These are phyloP conservation scores for Falcaria lacertinaria DNA, from an alignment of 2,888 invertebrate species.

Conservation along the genomic window DNA sequence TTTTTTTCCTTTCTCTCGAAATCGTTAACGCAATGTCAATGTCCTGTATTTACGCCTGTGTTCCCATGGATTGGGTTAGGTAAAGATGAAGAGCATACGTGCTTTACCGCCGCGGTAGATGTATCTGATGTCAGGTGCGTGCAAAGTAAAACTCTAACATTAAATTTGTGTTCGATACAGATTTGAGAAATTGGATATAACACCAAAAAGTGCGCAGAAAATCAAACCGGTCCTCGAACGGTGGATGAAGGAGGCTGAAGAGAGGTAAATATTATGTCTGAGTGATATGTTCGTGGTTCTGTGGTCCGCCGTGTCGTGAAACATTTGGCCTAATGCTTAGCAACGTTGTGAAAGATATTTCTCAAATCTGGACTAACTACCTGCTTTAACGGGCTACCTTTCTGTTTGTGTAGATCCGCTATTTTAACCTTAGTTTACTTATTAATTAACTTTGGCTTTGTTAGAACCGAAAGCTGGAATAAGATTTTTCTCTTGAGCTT, in stretches of 20 bases:
- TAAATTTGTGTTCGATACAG: constrained; percentile 83
- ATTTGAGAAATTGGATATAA: constrained; percentile 99
- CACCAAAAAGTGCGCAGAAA: constrained; percentile 99
- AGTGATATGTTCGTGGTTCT: constrained; percentile 68
- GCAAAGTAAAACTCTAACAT: constrained; percentile 69
- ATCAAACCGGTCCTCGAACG: constrained; percentile 98
- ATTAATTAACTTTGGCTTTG: constrained; percentile 3
- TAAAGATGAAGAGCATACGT: constrained; percentile 31
- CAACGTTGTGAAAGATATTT: constrained; percentile 69
- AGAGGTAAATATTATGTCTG: constrained; percentile 86
- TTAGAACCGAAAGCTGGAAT: constrained; percentile 27
- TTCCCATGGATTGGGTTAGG: constrained; percentile 57
- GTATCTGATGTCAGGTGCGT: constrained; percentile 46
- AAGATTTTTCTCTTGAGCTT: constrained; percentile 17
- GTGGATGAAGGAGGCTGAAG: constrained; percentile 99
- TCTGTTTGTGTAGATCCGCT: constrained; percentile 41
- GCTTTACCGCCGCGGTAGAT: constrained; percentile 38
- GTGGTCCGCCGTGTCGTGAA: constrained; percentile 69
- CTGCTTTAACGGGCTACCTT: constrained; percentile 63
- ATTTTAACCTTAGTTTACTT: constrained; percentile 11
- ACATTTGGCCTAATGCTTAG: constrained; percentile 77
- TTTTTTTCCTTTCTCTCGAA: constrained; percentile 64
- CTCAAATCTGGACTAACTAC: constrained; percentile 79
- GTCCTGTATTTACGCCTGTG: constrained; percentile 82
- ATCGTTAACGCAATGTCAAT: constrained; percentile 81